A percentile compares a stretch with the other conserved stretches of the same genome.
Evolutionary conservation across 2,797 vertebrate species (phyloP).

Genomic region (Falco naumanni): DNA sequence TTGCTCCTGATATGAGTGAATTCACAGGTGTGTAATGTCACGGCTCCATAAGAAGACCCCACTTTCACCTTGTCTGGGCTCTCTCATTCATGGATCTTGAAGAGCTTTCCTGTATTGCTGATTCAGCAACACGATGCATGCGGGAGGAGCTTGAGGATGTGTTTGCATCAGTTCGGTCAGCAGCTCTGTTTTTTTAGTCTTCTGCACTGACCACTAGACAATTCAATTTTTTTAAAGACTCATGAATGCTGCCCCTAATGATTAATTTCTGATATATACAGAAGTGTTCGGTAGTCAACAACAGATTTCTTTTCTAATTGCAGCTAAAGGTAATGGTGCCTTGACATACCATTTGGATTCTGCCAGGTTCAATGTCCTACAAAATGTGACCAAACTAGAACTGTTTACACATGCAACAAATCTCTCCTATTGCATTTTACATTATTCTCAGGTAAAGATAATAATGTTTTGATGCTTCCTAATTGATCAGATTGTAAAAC

Average conservation of each 20-base stretch:
- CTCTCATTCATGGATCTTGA: not conserved
- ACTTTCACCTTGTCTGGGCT: not conserved
- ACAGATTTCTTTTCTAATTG: not conserved
- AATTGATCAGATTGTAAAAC: not conserved
- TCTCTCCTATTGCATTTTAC: not conserved
- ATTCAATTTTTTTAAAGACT: not conserved
- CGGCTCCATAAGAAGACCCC: not conserved
- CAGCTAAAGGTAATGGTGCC: accelerated
- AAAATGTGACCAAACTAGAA: not conserved
- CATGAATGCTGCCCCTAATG: not conserved
- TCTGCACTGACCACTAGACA: not conserved
- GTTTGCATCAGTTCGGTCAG: not conserved
- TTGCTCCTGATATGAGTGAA: not conserved
- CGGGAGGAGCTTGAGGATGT: not conserved
- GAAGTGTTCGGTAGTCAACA: not conserved
- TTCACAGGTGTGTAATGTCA: not conserved
- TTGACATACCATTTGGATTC: not conserved
- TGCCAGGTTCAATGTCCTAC: not conserved
- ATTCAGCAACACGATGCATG: not conserved
- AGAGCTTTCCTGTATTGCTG: not conserved
- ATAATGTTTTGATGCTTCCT: not conserved
- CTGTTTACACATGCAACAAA: not conserved
- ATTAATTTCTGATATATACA: not conserved
- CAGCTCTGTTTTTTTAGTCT: not conserved
- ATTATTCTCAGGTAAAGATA: not conserved